Base-by-base conservation (phyloP, 2,797 vertebrate species). In the Sebastolobus altivelis region DNA sequence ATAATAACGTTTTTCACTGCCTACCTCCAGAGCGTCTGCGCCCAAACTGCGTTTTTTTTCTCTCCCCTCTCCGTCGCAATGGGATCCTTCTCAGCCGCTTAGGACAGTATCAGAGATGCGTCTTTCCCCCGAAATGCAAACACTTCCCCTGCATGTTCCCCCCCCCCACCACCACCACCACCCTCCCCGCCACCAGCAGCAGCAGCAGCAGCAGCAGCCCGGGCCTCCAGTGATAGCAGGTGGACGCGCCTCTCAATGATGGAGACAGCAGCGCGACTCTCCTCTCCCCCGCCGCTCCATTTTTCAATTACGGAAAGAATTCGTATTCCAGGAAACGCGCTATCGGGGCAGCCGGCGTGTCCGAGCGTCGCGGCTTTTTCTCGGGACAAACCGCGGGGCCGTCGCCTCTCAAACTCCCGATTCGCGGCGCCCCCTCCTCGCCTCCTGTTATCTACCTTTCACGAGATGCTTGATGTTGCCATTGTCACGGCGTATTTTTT, bases 191-290 rank as follows among this genome's bases (percentile, higher is more conserved):
- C 63, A 65, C 52, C 60, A 88, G 80, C 70, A 80, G 81, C 43
- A 52, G 8, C 49, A 80, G 81, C 43, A 52, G 8, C 49, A 73
- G 87, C 86, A 79, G 84, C 94, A 94, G 91, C 89, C 94, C 84
- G 94, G 96, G 95, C 96, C 95, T 96, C 95, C 90, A 74, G 89
- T 91, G 84, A 88, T 81, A 95, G 96, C 96, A 96, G 96, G 96
- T 97, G 97, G 96, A 97, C 95, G 96, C 97, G 97, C 97, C 96
- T 96, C 95, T 95, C 95, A 94, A 54, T 94, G 94, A 96, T 94
- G 95, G 94, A 96, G 94, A 92, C 95, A 90, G 93, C 95, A 90
- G 93, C 90, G 94, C 94, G 94, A 87, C 91, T 93, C 91, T 94
- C 89, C 90, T 92, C 93, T 93, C 91, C 94, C 63, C 90, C 89